Evolutionary conservation across 2,113 vertebrate genomes (phyloP), one percentile per base, ranked within the genome.

Genomic region (Leucopsar rothschildi): DNA sequence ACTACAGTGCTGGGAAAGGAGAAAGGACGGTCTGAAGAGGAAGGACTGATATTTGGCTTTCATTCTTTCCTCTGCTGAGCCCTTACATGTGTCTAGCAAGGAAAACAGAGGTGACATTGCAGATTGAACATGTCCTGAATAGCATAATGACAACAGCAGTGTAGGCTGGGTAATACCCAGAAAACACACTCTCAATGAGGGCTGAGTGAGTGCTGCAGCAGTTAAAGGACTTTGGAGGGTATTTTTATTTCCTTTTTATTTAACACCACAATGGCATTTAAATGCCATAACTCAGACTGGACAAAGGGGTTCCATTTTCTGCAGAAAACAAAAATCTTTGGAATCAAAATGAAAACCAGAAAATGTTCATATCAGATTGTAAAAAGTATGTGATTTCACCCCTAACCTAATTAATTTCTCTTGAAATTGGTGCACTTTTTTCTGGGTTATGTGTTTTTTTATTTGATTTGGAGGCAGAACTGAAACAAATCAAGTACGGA

Each of bases 381-480:
- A 71, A 56, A 83, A 94, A 90, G 33, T 52, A 78, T 84, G 42
- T 78, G 64, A 90, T 93, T 92, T 88, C 47, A 84, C 68, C 88
- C 59, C 44, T 78, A 94, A 90, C 11, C 22, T 86, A 79, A 90
- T 90, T 93, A 92, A 60, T 93, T 88, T 88, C 68, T 91, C 64
- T 68, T 91, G 80, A 92, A 64, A 92, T 92, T 80, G 78, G 69
- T 60, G 29, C 22, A 42, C 19, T 86, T 86, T 86, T 93, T 86
- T 65, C 63, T 66, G 50, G 16, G 40, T 17, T 82, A 85, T 13
- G n/a, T 8, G 4, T 29, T 87, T 56, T 90, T 92, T 65, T 53
- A 80, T n/a, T 65, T 84, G 56, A 92, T 92, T 95, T 95, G 92
- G 89, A 96, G 86, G 44, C 69, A 95, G 86, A 95, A 95, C 86